Conservation (phyloP, 2,888 invertebrate species). For the Lycia hirtaria region DNA sequence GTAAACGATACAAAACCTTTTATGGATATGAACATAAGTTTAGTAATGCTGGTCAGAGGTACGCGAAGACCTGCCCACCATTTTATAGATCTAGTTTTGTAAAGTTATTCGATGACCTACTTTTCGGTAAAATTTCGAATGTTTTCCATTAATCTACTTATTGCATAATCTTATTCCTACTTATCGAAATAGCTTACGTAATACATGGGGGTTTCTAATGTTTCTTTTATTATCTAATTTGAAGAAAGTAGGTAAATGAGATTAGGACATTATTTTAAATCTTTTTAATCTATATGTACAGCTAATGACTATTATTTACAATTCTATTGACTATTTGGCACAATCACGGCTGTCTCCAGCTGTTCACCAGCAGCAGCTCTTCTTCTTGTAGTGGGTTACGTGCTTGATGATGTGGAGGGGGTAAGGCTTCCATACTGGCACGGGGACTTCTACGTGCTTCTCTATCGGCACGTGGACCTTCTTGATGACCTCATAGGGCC, state of each 20-base stretch:
- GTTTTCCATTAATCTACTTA: conserved; percentile 6
- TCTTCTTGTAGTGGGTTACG: conserved; percentile 80
- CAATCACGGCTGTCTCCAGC: conserved; percentile 61
- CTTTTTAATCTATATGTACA: conserved; percentile 59
- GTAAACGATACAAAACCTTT: too few species aligned
- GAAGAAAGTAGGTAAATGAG: conserved; percentile 14
- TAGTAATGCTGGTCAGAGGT: background rate
- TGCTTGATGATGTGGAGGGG: conserved; percentile 81
- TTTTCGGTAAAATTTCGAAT: conserved; percentile 1
- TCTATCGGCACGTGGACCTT: conserved; percentile 74
- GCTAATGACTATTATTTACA: conserved; percentile 83
- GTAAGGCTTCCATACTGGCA: conserved; percentile 78
- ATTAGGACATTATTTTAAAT: conserved; percentile 24
- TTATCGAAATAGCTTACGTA: background rate
- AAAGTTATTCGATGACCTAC: conserved; percentile 14
- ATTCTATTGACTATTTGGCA: conserved; percentile 80
- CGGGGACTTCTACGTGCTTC: conserved; percentile 76
- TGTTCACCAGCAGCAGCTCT: conserved; percentile 76
- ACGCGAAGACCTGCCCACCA: background rate
- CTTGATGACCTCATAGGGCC: conserved; percentile 78
- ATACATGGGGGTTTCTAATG: conserved; percentile 1
- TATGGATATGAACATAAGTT: background rate
- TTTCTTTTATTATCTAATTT: conserved; percentile 4
- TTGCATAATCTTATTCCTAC: background rate
- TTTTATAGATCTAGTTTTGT: conserved; percentile 4